A percentile compares a stretch with the other conserved stretches of the same genome.
Evolutionary conservation across 2,888 invertebrate species (phyloP).

Genomic region (Bugula neritina): DNA sequence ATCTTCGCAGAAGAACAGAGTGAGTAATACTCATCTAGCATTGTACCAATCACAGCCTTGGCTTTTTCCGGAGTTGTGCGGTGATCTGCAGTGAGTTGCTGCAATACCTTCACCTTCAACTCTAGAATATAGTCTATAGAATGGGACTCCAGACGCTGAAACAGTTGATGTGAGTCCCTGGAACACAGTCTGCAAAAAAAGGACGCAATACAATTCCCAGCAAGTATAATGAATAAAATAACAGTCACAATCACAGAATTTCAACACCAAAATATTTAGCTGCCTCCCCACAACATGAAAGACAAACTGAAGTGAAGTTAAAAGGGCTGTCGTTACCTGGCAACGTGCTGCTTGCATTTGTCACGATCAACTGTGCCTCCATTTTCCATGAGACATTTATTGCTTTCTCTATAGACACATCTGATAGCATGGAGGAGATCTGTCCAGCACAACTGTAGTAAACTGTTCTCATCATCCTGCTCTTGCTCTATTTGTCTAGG

Average conservation of each 20-base stretch:
- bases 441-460: slow-evolving; percentile 56
- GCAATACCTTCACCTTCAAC: slow-evolving; percentile 60
- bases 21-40: slow-evolving; percentile 63
- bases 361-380: background rate
- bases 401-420: slow-evolving; percentile 52
- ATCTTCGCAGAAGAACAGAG: slow-evolving; percentile 61
- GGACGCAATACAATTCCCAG: too few species aligned
- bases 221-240: too few species aligned
- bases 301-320: background rate
- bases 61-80: slow-evolving; percentile 57
- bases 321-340: background rate
- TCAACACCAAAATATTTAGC: background rate
- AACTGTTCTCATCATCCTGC: slow-evolving; percentile 54
- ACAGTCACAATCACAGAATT: too few species aligned
- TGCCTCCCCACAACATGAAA: background rate
- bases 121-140: slow-evolving; percentile 64
- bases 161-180: slow-evolving; percentile 63
- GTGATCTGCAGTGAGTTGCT: slow-evolving; percentile 56
- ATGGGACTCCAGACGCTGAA: slow-evolving; percentile 62
- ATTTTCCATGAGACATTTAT: slow-evolving; percentile 28
- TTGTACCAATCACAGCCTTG: slow-evolving; percentile 58
- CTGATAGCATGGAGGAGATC: slow-evolving; percentile 56
- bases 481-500: slow-evolving; percentile 46
- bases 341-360: slow-evolving; percentile 6
- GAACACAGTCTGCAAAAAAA: slow-evolving; percentile 44